Evolutionary conservation across 1,140 invertebrate genomes (phyloP), one percentile per base, ranked within the genome.

Genomic region (Pseudomyrmex gracilis): DNA sequence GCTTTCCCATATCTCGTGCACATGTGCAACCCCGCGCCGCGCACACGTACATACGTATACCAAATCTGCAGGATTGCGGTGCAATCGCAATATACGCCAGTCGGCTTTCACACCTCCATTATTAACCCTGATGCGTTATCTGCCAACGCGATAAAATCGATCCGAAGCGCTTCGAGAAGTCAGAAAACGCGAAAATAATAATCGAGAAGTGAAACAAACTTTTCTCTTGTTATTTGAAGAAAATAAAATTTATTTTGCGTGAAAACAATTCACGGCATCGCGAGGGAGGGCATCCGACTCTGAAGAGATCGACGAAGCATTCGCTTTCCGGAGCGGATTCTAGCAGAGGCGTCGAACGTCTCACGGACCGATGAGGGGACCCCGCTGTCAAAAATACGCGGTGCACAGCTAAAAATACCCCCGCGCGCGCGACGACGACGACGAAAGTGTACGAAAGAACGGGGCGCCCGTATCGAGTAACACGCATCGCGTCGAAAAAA

Each of bases 321-420:
- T 67, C 45, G 47, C 47, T 78, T 43, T n/a, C 76, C 34, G 5
- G 13, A 15, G 20, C 10, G 15, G 15, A 78, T 34, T 80, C 76
- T 71, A 80, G 71, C 15, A 80, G 34, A 12, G 53, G 53, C 76
- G 51, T 80, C 66, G 76, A 80, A 13, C 43, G 15, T 80, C 66
- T n/a, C 24, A 34, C 5, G 34, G 34, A 34, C 34, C 34, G 34
- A 34, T 34, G 34, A 34, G 34, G 49, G 3, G 43, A 58, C 15
- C 15, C 45, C 20, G 66, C 60, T 80, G 66, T 80, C 66, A 80
- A 80, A 80, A 80, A 80, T 80, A 80, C 66, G 53, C 66, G 55
- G 66, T 47, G 43, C 43, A 55, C n/a, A 4, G 45, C 76, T 80
- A 71, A 80, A 80, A 80, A 71, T 80, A 80, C 55, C 12, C 51